Percentiles rank a stretch among this genome's conserved stretches.
Evolutionary conservation across 2,113 vertebrate species (phyloP).

Genomic region (Sebastes fasciatus): DNA sequence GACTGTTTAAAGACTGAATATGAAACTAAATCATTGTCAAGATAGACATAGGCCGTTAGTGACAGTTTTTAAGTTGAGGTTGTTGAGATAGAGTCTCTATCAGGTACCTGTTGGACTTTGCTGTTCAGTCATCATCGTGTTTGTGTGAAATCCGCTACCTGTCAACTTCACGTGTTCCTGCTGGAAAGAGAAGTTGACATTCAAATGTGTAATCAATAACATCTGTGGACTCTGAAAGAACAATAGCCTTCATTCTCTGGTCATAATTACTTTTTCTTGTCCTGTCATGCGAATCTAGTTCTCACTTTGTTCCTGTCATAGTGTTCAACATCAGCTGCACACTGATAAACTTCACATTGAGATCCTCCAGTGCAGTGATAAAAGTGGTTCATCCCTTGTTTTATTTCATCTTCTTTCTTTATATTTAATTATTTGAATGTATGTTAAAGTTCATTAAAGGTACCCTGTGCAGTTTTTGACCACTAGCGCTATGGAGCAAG

Average conservation of each 20-base stretch:
- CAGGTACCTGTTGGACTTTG: constrained; percentile 67
- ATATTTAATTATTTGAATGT: neutral
- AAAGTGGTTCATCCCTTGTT: neutral
- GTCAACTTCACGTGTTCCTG: constrained; percentile 34
- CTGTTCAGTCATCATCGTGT: constrained; percentile 28
- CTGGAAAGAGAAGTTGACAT: constrained; percentile 47
- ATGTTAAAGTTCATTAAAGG: neutral
- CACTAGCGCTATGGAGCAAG: neutral
- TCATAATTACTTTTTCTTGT: neutral
- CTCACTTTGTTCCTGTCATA: neutral
- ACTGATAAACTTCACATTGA: neutral
- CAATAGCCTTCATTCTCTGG: neutral
- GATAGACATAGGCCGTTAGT: neutral
- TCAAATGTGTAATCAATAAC: neutral
- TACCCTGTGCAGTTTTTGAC: neutral
- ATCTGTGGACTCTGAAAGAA: neutral
- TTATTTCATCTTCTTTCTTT: neutral
- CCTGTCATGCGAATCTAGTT: neutral
- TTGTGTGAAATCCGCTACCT: constrained; percentile 39
- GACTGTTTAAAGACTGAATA: neutral
- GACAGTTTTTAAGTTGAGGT: neutral
- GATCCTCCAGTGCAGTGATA: neutral
- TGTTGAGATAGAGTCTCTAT: constrained; percentile 34
- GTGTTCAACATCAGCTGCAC: neutral
- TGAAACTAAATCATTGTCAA: neutral